Conservation (phyloP, 2,113 vertebrate species). For the Upupa epops region DNA sequence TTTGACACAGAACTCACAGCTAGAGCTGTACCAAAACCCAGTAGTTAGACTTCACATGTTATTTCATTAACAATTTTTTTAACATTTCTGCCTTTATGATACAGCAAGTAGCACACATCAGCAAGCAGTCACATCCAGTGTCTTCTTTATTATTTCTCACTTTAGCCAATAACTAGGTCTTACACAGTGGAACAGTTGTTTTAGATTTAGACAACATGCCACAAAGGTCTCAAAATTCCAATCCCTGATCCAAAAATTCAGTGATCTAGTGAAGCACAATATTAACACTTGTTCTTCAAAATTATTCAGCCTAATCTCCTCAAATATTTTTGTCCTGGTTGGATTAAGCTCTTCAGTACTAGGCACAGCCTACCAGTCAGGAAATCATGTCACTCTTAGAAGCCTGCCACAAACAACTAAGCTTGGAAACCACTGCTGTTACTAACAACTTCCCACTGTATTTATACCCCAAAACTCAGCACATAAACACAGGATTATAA, state of each 20-base stretch:
- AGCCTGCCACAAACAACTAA: background rate
- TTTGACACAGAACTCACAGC: background rate
- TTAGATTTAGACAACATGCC: background rate
- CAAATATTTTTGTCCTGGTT: background rate
- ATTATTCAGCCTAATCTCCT: constrained; percentile 12
- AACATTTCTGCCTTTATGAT: background rate
- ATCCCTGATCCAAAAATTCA: background rate
- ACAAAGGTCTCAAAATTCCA: background rate
- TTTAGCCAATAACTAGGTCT: background rate
- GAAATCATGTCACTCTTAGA: background rate
- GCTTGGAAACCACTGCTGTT: background rate
- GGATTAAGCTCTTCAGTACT: background rate
- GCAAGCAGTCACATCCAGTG: background rate
- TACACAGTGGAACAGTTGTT: background rate
- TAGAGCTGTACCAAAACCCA: background rate
- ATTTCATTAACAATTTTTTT: background rate
- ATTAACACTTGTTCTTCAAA: background rate
- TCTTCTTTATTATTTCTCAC: background rate
- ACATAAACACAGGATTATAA: too few relatives aligned
- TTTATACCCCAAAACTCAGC: background rate
- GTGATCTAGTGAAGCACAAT: background rate
- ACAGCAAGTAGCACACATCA: background rate
- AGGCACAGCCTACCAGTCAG: background rate
- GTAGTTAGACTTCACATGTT: background rate
- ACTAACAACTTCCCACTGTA: background rate